A percentile compares a stretch with the other conserved stretches of the same genome.
Evolutionary conservation across 1,140 invertebrate species (phyloP).

Genomic region (Asbolus verrucosus): DNA sequence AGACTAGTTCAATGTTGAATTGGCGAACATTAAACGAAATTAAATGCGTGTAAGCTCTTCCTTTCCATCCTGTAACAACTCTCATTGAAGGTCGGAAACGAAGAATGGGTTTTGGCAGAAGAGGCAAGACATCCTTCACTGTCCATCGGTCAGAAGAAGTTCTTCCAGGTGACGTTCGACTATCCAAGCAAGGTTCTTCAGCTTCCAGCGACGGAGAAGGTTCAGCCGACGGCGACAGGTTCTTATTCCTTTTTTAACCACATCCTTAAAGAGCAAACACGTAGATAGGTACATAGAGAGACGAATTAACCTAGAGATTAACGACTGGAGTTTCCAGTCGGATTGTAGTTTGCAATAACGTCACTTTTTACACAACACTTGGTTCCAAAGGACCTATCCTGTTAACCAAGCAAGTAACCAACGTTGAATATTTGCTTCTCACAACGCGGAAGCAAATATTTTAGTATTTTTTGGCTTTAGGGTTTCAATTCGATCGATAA

Average conservation of each 20-base stretch:
- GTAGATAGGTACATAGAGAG: conserved; percentile 63
- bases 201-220: conserved; percentile 93
- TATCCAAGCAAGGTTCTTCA: conserved; percentile 85
- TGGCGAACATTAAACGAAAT: too few species aligned
- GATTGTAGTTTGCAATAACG: conserved; percentile 2
- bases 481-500: conserved; percentile 3
- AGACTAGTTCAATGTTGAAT: conserved; percentile 46
- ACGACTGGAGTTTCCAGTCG: conserved; percentile 12
- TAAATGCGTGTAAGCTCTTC: conserved; percentile 56
- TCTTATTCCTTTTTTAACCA: conserved; percentile 30
- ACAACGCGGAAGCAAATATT: background rate
- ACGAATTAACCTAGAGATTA: conserved; percentile 45
- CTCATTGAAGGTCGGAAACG: conserved; percentile 84
- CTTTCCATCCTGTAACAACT: conserved; percentile 36
- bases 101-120: conserved; percentile 94
- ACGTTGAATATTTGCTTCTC: background rate
- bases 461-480: conserved; percentile 7
- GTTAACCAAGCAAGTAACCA: too few species aligned
- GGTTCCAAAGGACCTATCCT: conserved; percentile 12
- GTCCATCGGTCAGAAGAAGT: conserved; percentile 96
- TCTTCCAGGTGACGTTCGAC: conserved; percentile 84
- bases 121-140: conserved; percentile 93
- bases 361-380: conserved; percentile 32
- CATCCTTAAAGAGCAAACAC: conserved; percentile 59
- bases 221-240: conserved; percentile 85